A percentile compares a stretch with the other conserved stretches of the same genome.
Conservation (phyloP, 2,888 invertebrate genomes). For the Tipula lateralis region DNA sequence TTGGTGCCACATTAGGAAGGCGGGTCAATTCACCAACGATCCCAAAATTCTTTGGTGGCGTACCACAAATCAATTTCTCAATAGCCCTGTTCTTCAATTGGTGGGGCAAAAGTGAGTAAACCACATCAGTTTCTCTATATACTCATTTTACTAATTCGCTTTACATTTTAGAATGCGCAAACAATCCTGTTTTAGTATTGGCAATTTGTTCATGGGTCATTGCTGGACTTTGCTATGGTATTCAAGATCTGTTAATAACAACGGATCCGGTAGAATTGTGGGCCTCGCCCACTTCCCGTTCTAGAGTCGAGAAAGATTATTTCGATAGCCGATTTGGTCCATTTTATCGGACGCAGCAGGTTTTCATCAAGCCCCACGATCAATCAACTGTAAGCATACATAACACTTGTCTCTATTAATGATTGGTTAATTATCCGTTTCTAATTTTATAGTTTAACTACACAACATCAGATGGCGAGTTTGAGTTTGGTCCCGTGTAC, state of each 20-base stretch:
- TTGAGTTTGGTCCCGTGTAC: slow-evolving; percentile 74
- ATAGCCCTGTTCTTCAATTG: slow-evolving; percentile 47
- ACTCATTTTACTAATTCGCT: background rate
- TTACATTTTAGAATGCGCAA: slow-evolving; percentile 57
- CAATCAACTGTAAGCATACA: slow-evolving; percentile 54
- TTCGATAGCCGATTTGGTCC: slow-evolving; percentile 84
- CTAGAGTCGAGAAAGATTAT: slow-evolving; percentile 78
- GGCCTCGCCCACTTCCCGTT: slow-evolving; percentile 77
- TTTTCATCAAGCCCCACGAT: slow-evolving; percentile 69
- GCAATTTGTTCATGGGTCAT: slow-evolving; percentile 60
- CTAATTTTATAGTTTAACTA: slow-evolving; percentile 42
- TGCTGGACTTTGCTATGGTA: slow-evolving; percentile 60
- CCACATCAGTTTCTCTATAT: background rate
- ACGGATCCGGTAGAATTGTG: slow-evolving; percentile 90
- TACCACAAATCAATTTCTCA: slow-evolving; percentile 39
- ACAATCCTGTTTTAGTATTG: slow-evolving; percentile 60
- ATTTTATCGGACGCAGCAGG: slow-evolving; percentile 84
- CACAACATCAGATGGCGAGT: slow-evolving; percentile 45
- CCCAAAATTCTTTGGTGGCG: slow-evolving; percentile 42
- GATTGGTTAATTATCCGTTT: no score
- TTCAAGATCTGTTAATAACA: slow-evolving; percentile 63
- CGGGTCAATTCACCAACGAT: slow-evolving; percentile 30
- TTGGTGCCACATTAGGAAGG: slow-evolving; percentile 32
- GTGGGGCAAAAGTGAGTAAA: slow-evolving; percentile 50
- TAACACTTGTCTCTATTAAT: no score